These are phyloP conservation scores for Novumbra hubbsi DNA, from an alignment of 2,797 vertebrate species.

Conservation along the genomic window DNA sequence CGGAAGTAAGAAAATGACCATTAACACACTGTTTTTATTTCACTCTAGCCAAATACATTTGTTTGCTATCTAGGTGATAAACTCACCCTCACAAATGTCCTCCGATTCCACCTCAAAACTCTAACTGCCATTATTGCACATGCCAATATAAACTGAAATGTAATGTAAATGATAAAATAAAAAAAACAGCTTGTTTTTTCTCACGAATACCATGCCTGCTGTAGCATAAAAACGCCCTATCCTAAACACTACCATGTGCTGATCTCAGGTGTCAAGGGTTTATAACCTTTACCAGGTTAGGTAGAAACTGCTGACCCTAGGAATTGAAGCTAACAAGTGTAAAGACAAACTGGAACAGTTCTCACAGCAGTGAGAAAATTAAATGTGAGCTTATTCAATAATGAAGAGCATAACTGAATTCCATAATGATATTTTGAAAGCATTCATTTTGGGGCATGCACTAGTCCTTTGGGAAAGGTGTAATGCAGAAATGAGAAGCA, in stretches of 20 bases:
- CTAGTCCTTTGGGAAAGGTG: slow-evolving; percentile 7
- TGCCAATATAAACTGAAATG: no score
- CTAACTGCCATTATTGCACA: no score
- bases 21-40: no score
- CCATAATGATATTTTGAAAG: slow-evolving; percentile 16
- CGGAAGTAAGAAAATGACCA: no score
- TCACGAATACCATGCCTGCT: no score
- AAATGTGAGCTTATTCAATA: slow-evolving; percentile 11
- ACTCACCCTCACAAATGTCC: no score
- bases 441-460: slow-evolving; percentile 8
- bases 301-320: neutral
- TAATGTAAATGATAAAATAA: no score
- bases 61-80: no score
- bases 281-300: neutral
- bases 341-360: neutral
- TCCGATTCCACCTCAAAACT: no score
- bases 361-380: neutral
- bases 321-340: neutral
- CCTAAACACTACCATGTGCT: neutral
- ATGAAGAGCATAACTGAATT: slow-evolving; percentile 7
- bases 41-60: no score
- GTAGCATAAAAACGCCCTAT: neutral
- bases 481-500: slow-evolving; percentile 20
- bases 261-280: neutral
- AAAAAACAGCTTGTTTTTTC: no score